Conservation (phyloP, 1,140 invertebrate species). For the Helicoverpa armigera region DNA sequence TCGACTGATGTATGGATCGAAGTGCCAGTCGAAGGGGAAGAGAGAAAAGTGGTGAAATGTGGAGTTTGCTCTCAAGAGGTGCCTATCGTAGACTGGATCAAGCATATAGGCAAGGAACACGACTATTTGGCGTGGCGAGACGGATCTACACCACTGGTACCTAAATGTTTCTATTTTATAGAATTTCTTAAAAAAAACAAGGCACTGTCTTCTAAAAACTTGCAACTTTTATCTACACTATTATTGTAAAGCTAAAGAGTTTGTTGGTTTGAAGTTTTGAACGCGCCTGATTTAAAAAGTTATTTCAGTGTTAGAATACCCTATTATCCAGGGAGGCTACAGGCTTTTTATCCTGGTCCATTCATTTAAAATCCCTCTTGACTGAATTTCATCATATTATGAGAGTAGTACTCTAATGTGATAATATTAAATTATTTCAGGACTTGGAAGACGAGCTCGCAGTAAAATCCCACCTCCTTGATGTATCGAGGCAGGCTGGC, state of each 20-base stretch:
- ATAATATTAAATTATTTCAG: slow-evolving; percentile 46
- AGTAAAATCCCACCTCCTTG: slow-evolving; percentile 46
- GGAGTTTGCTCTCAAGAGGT: slow-evolving; percentile 67
- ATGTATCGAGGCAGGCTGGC: slow-evolving; percentile 32
- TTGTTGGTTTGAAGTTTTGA: too few relatives aligned
- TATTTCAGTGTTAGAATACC: too few relatives aligned
- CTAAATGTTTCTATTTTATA: too few relatives aligned
- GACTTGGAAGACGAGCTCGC: slow-evolving; percentile 49
- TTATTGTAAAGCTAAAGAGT: too few relatives aligned
- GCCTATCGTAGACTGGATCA: slow-evolving; percentile 51
- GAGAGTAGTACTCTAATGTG: too few relatives aligned
- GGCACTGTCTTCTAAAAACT: neutral
- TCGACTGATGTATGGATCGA: slow-evolving; percentile 3
- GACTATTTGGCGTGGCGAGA: slow-evolving; percentile 65
- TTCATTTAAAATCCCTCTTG: too few relatives aligned
- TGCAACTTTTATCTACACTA: too few relatives aligned
- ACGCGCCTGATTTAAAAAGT: too few relatives aligned
- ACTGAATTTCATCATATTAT: too few relatives aligned
- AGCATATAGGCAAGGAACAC: slow-evolving; percentile 60
- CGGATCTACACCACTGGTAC: slow-evolving; percentile 59
- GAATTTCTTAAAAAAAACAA: neutral
- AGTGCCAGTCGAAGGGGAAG: slow-evolving; percentile 10
- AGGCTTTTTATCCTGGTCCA: too few relatives aligned
- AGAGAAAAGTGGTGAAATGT: slow-evolving; percentile 58
- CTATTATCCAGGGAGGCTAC: too few relatives aligned